A percentile compares a stretch with the other conserved stretches of the same genome.
These are phyloP conservation scores for Drosophila antonietae DNA, from an alignment of 2,888 invertebrate species.

Conservation along the genomic window DNA sequence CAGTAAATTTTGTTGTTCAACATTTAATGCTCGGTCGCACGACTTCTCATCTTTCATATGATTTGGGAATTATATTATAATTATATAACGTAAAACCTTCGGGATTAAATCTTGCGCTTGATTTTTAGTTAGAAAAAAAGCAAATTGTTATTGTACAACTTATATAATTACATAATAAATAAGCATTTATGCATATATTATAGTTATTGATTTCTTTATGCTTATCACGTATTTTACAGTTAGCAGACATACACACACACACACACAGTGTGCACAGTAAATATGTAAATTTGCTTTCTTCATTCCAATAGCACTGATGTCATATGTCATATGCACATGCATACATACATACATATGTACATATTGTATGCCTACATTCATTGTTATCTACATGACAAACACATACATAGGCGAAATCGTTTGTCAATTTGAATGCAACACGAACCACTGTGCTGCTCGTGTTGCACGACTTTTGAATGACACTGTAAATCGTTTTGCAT, in stretches of 20 bases:
- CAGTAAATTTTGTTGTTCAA: background rate
- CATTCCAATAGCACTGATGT: constrained; percentile 38
- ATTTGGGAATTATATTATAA: background rate
- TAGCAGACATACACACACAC: background rate
- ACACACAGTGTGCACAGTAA: constrained; percentile 11
- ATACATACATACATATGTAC: background rate
- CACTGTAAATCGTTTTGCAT: constrained; percentile 54
- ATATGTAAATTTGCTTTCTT: constrained; percentile 7
- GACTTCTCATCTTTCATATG: background rate
- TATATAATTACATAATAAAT: constrained; percentile 5
- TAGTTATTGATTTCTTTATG: constrained; percentile 16
- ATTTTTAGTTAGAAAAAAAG: background rate
- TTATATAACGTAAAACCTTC: background rate
- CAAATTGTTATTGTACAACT: background rate
- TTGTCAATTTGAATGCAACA: constrained; percentile 18
- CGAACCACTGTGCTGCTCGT: constrained; percentile 29
- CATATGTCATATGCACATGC: constrained; percentile 17
- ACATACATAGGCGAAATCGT: constrained; percentile 9
- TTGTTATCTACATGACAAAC: constrained; percentile 25
- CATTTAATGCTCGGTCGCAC: background rate
- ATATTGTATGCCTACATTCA: background rate
- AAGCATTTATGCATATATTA: constrained; percentile 7
- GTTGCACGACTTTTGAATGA: constrained; percentile 55
- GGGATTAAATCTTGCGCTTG: background rate
- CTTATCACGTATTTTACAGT: constrained; percentile 34